Percentiles rank a stretch among this genome's conserved stretches.
Conservation (phyloP, 2,888 invertebrate genomes). For the Drosophila prostipennis region DNA sequence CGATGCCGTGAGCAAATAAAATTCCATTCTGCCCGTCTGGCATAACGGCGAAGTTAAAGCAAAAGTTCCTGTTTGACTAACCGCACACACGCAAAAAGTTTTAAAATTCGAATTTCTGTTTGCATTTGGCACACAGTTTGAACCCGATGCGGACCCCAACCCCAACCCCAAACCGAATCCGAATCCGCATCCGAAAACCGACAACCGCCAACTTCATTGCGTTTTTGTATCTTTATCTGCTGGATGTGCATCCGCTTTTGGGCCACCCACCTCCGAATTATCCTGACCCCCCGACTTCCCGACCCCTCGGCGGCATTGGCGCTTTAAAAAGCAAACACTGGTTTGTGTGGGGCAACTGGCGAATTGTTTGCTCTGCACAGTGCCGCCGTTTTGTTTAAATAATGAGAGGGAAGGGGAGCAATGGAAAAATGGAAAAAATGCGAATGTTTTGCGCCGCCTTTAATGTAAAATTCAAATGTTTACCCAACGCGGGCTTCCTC, state of each 20-base stretch:
- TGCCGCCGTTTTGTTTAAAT: conserved; percentile 78
- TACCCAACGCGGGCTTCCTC: conserved; percentile 71
- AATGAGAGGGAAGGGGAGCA: conserved; percentile 31
- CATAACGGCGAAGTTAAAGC: conserved; percentile 58
- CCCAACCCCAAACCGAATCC: conserved; percentile 3
- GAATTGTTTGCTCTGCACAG: conserved; percentile 70
- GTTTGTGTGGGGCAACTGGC: conserved; percentile 20
- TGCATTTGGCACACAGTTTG: conserved; percentile 70
- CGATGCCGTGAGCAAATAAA: conserved; percentile 43
- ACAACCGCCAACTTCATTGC: conserved; percentile 66
- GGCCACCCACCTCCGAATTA: not conserved
- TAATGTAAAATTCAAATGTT: conserved; percentile 79
- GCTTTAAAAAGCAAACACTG: conserved; percentile 69
- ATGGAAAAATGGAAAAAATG: conserved; percentile 55
- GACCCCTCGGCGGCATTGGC: conserved; percentile 57
- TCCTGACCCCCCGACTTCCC: conserved; percentile 4
- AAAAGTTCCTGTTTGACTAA: conserved; percentile 60
- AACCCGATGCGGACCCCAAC: conserved; percentile 53
- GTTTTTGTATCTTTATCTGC: conserved; percentile 68
- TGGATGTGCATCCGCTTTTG: conserved; percentile 24
- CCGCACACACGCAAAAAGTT: conserved; percentile 54
- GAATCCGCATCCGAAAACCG: conserved; percentile 9
- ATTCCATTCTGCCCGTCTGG: conserved; percentile 22
- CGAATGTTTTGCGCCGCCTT: conserved; percentile 73
- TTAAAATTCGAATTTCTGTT: conserved; percentile 71